Evolutionary conservation across 2,888 invertebrate genomes (phyloP).

Genomic region (Gasteruption jaculator): DNA sequence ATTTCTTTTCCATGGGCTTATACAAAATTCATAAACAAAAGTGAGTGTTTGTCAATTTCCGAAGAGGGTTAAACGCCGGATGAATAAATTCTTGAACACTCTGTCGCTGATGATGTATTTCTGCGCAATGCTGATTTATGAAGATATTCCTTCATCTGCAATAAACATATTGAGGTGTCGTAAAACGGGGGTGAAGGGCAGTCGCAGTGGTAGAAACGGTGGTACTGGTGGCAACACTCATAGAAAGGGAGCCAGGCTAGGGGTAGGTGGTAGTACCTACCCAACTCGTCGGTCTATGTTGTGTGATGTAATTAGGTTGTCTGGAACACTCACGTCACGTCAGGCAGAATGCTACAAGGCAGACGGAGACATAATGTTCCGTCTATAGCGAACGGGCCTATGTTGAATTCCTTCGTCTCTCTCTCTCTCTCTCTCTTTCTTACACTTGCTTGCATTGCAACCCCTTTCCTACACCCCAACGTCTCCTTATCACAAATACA

Average conservation of each 20-base stretch:
- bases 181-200: background rate
- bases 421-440: slow-evolving; percentile 18
- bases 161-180: background rate
- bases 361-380: slow-evolving; percentile 46
- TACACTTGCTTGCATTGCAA: slow-evolving; percentile 19
- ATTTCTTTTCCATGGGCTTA: too few relatives aligned
- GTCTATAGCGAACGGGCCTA: slow-evolving; percentile 28
- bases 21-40: too few relatives aligned
- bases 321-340: slow-evolving; percentile 55
- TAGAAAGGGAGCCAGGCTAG: slow-evolving; percentile 8
- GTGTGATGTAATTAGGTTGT: slow-evolving; percentile 57
- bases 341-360: slow-evolving; percentile 43
- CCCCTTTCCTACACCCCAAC: slow-evolving; percentile 20
- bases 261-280: slow-evolving; percentile 25
- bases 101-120: too few relatives aligned
- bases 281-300: slow-evolving; percentile 31
- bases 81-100: too few relatives aligned
- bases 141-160: too few relatives aligned
- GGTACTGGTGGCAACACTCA: background rate
- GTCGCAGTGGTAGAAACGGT: background rate
- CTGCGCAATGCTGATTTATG: too few relatives aligned
- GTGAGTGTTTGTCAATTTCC: too few relatives aligned
- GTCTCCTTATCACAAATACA: slow-evolving; percentile 25
- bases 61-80: too few relatives aligned
- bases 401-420: slow-evolving; percentile 24